Evolutionary conservation across 2,888 invertebrate species (phyloP), one percentile per base, ranked within the genome.

Genomic region (Phania funesta): DNA sequence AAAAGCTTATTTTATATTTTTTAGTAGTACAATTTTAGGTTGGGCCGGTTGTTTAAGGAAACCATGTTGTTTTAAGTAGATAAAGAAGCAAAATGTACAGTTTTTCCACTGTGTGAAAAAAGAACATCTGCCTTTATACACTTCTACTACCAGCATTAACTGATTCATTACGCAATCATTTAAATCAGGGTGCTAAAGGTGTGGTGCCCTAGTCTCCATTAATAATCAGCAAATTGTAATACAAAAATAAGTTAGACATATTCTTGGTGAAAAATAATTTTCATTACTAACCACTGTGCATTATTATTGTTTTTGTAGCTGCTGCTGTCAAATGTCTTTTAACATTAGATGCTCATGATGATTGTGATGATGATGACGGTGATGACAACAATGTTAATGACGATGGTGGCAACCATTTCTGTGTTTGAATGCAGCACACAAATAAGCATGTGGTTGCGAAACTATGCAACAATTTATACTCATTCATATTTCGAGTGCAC

Each of bases 301-400:
- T 18, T 54, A 7, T 48, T 18, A 38, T 11, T 68, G 22, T 11
- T 41, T 26, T 50, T 81, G 38, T 67, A 54, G 60, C 46, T 81
- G 50, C 24, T 82, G 68, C 62, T 78, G 81, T 82, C 77, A 77
- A 64, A 44, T 77, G 77, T 78, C 77, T 82, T 82, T 77, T 78
- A 68, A 74, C 73, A 68, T 77, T 77, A 77, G 81, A 73, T 73
- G 44, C 62, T 29, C 46, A 74, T 68, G 79, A 18, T 41, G 75
- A 67, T 65, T 54, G 62, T 32, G 46, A 79, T 35, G 26, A 58
- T 13, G 22, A 22, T 44, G 60, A 32, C 13, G 56, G 11, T 60
- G 54, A 24, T 16, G 65, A 65, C n/a, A 38, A n/a, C 22, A 16
- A 46, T 74, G 54, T 54, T 29, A 26, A 29, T 32, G 46, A 20